Evolutionary conservation across 2,113 vertebrate species (phyloP).

Genomic region (Sminthopsis crassicaudata): DNA sequence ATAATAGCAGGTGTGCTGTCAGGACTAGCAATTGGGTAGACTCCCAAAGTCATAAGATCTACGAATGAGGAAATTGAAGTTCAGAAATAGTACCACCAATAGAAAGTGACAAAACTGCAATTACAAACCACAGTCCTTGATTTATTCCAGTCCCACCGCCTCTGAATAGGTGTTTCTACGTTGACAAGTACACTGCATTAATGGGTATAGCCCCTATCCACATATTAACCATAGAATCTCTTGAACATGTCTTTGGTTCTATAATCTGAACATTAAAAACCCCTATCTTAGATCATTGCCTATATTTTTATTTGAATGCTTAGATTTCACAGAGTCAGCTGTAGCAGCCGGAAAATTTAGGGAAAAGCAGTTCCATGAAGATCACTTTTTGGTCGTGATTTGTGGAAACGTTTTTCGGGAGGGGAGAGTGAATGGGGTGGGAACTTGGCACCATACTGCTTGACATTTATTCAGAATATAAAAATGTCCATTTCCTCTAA

Average conservation of each 20-base stretch:
- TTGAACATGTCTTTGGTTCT: background rate
- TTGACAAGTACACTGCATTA: background rate
- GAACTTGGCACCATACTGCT: background rate
- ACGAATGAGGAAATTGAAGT: background rate
- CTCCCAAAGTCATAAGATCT: background rate
- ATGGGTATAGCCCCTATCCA: background rate
- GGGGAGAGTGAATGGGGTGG: slow-evolving; percentile 49
- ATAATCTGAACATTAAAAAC: background rate
- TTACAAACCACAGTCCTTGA: background rate
- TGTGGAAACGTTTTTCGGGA: slow-evolving; percentile 19
- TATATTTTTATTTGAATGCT: background rate
- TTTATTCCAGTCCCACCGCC: background rate
- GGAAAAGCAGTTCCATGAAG: slow-evolving; percentile 8
- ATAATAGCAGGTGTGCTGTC: background rate
- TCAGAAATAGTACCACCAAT: background rate
- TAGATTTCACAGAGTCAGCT: background rate
- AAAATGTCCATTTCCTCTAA: slow-evolving; percentile 58
- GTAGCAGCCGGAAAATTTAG: slow-evolving; percentile 29
- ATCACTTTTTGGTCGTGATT: slow-evolving; percentile 50
- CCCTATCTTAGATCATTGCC: background rate
- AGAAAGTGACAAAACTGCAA: background rate
- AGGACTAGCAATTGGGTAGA: background rate
- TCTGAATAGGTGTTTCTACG: background rate
- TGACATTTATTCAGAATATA: slow-evolving; percentile 30
- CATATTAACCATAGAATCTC: background rate